These are phyloP conservation scores for Chlorodrepanis virens DNA, from an alignment of 2,113 vertebrate species.

Conservation along the genomic window DNA sequence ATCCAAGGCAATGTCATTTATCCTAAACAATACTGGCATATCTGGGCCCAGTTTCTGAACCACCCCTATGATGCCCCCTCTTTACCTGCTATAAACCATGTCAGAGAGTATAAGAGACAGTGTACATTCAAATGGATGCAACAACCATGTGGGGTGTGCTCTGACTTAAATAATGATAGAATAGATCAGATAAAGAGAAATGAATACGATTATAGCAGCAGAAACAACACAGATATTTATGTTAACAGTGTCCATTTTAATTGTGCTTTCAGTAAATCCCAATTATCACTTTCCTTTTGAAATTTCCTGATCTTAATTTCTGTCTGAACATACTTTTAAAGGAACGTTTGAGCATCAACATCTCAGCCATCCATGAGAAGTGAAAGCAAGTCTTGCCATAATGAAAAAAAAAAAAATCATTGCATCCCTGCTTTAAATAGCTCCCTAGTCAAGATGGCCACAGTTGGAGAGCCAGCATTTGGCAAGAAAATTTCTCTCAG, in stretches of 20 bases:
- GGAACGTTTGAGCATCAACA: slow-evolving; percentile 22
- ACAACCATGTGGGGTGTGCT: background rate
- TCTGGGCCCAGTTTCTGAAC: background rate
- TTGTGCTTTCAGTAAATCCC: background rate
- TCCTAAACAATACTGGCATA: background rate
- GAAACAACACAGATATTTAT: background rate
- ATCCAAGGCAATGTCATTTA: background rate
- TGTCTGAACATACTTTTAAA: slow-evolving; percentile 13
- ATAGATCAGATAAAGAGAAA: background rate
- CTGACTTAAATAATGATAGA: background rate
- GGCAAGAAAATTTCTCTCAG: slow-evolving; percentile 47
- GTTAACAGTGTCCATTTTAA: background rate
- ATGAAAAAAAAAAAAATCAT: background rate
- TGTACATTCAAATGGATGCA: background rate
- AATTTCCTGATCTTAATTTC: background rate
- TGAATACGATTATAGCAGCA: background rate
- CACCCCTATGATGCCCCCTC: background rate
- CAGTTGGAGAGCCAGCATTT: slow-evolving; percentile 58
- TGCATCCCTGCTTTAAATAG: slow-evolving; percentile 52
- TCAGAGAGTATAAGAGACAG: background rate
- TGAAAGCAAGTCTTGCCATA: slow-evolving; percentile 21
- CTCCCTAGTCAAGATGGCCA: slow-evolving; percentile 46
- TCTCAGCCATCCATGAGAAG: slow-evolving; percentile 16
- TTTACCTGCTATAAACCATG: background rate
- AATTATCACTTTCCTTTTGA: background rate